Percentiles rank a stretch among this genome's conserved stretches.
phyloP scores from a whole-genome alignment of 2,113 vertebrate species.

The Menura novaehollandiae region DNA sequence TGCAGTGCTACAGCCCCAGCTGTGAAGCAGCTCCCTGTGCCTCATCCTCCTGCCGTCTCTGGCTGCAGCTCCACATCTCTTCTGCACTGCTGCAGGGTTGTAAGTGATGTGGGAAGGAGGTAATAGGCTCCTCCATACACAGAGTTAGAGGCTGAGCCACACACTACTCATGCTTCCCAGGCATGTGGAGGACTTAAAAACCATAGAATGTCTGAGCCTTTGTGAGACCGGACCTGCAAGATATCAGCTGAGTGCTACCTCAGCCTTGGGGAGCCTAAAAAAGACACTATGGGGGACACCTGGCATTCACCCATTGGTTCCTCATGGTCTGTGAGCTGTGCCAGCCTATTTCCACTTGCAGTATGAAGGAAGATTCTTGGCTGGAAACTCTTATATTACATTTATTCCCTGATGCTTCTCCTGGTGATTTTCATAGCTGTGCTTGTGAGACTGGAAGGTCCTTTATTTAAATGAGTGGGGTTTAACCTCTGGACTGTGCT shows the following conservation, averaged over 20 bases:
- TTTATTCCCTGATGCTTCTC: neutral
- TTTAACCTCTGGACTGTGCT: neutral
- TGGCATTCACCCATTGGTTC: neutral
- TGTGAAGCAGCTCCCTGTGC: neutral
- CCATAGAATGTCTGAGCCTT: neutral
- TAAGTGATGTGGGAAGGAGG: neutral
- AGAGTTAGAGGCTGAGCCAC: neutral
- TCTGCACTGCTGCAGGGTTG: neutral
- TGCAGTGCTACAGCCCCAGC: neutral
- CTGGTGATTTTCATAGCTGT: neutral
- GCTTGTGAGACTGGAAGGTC: neutral
- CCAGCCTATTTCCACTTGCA: neutral
- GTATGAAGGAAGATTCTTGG: neutral
- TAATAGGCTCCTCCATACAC: rapidly evolving
- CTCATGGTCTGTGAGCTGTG: neutral
- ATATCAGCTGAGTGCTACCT: neutral
- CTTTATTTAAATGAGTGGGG: neutral
- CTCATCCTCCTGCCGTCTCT: neutral
- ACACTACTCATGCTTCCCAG: neutral
- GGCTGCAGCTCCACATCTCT: rapidly evolving
- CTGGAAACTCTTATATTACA: neutral
- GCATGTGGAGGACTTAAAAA: neutral
- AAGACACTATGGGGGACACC: neutral
- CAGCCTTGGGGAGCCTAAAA: neutral
- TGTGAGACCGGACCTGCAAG: rapidly evolving